Evolutionary conservation across 2,888 invertebrate genomes (phyloP).

Genomic region (Eugnorisma glareosa): DNA sequence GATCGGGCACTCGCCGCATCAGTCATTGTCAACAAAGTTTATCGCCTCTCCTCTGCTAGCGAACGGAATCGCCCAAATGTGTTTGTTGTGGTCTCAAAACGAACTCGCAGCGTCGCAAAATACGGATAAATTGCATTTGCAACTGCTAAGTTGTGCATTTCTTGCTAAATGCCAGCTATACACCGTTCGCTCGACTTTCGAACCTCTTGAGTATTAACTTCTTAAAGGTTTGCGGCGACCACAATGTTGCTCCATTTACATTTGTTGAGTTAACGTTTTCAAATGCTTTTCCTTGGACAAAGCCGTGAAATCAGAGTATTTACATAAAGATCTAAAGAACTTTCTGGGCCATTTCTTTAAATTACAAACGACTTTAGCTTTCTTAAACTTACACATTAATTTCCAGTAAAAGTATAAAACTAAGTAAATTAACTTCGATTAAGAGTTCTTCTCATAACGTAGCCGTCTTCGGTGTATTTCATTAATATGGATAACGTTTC

Average conservation of each 20-base stretch:
- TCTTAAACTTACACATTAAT: conserved; percentile 18
- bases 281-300: conserved; percentile 45
- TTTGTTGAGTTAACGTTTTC: conserved; percentile 55
- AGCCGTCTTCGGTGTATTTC: conserved; percentile 8
- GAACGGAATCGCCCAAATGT: conserved; percentile 81
- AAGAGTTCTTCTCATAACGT: conserved; percentile 24
- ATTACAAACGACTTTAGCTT: background rate
- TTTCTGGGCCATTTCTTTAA: conserved; percentile 21
- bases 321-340: conserved; percentile 4
- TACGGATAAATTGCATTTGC: conserved; percentile 72
- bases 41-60: conserved; percentile 72
- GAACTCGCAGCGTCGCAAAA: conserved; percentile 68
- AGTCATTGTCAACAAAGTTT: conserved; percentile 89
- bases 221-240: conserved; percentile 49
- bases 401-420: conserved; percentile 32
- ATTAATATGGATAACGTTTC: conserved; percentile 43
- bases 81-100: conserved; percentile 83
- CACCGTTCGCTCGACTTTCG: conserved; percentile 43
- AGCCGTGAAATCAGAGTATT: conserved; percentile 25
- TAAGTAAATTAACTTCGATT: conserved; percentile 29
- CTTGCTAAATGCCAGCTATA: conserved; percentile 66
- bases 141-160: conserved; percentile 73
- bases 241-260: conserved; percentile 56
- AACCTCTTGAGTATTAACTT: conserved; percentile 65
- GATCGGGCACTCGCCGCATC: conserved; percentile 77